A percentile compares a stretch with the other conserved stretches of the same genome.
phyloP scores from a whole-genome alignment of 2,888 invertebrate species.

The Zele albiditarsus region DNA sequence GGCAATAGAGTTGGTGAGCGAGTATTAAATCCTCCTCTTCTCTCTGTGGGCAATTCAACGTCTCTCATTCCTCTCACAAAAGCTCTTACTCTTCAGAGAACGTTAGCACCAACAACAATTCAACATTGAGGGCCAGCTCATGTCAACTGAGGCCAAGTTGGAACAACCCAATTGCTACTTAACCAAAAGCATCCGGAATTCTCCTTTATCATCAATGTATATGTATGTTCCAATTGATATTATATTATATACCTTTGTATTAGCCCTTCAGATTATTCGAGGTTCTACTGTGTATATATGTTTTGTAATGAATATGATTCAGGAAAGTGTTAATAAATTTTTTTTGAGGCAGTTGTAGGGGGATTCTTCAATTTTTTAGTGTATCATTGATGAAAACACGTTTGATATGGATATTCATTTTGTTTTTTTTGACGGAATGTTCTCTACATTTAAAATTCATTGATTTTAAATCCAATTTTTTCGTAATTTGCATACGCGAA shows the following conservation, averaged over 20 bases:
- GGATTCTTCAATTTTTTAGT: too few relatives aligned
- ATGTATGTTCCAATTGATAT: not conserved
- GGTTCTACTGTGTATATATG: too few relatives aligned
- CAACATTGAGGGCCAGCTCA: slow-evolving; percentile 30
- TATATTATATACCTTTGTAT: not conserved
- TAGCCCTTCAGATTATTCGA: too few relatives aligned
- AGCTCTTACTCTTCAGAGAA: slow-evolving; percentile 4
- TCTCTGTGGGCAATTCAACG: slow-evolving; percentile 30
- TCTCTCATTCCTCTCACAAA: slow-evolving; percentile 27
- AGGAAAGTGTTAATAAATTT: too few relatives aligned
- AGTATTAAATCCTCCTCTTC: slow-evolving; percentile 47
- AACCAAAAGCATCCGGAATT: not conserved
- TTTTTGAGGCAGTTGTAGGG: too few relatives aligned
- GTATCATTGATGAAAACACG: too few relatives aligned
- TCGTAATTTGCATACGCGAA: too few relatives aligned
- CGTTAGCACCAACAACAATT: slow-evolving; percentile 13
- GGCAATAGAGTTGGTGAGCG: slow-evolving; percentile 49
- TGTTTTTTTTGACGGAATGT: too few relatives aligned
- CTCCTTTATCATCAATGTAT: not conserved
- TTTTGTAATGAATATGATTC: too few relatives aligned
- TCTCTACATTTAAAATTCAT: too few relatives aligned
- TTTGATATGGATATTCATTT: too few relatives aligned
- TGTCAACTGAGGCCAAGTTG: not conserved
- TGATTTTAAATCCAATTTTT: too few relatives aligned
- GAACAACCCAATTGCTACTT: not conserved